Evolutionary conservation across 2,888 invertebrate species (phyloP), one percentile per base, ranked within the genome.

Genomic region (Diarsia rubi): DNA sequence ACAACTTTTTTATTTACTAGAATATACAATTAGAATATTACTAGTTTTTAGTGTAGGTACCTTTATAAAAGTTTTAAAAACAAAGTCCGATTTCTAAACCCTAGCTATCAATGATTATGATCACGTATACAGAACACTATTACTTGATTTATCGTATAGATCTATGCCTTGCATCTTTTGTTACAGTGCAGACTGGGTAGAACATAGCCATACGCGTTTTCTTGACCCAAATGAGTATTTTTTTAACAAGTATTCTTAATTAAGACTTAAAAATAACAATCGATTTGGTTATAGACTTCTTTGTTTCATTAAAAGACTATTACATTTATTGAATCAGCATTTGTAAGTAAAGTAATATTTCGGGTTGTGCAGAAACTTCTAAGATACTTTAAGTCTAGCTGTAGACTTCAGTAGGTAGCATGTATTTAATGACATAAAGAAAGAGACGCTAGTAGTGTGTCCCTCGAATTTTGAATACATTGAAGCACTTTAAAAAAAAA

Each of bases 1-100:
- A 2, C 49, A 74, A 44, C 42, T 45, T 72, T 72, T 81, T 68
- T 57, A 21, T n/a, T 37, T 37, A 37, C n/a, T n/a, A n/a, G 21
- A n/a, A 14, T 27, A 16, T 57, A 57, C 3, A 4, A 52, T 52
- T n/a, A n/a, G n/a, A 52, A 52, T 52, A 16, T 14, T n/a, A n/a
- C n/a, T n/a, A n/a, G n/a, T n/a, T n/a, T n/a, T n/a, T n/a, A n/a
- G n/a, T n/a, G n/a, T n/a, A n/a, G n/a, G n/a, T n/a, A n/a, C n/a
- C n/a, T n/a, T n/a, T n/a, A n/a, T n/a, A n/a, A n/a, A n/a, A n/a
- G n/a, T n/a, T n/a, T n/a, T n/a, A n/a, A n/a, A n/a, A n/a, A n/a
- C n/a, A n/a, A n/a, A n/a, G n/a, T n/a, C n/a, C n/a, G n/a, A n/a
- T n/a, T n/a, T n/a, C n/a, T n/a, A n/a, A n/a, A n/a, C n/a, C n/a